Conservation (phyloP, 2,113 vertebrate species). For the Ammodytes marinus region DNA sequence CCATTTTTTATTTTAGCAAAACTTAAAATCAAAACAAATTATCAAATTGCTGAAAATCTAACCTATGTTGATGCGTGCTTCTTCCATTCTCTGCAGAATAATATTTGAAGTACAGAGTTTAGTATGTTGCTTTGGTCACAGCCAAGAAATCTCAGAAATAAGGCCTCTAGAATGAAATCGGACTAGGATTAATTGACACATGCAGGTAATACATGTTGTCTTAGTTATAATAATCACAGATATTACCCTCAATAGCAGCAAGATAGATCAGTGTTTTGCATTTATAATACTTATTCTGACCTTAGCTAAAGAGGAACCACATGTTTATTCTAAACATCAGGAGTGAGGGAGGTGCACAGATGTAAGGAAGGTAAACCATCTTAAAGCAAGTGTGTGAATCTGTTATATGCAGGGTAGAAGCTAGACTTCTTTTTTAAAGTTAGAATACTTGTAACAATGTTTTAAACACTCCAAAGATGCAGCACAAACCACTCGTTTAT, state of each 20-base stretch:
- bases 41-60: not conserved
- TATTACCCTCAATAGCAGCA: not conserved
- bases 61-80: not conserved
- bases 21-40: not conserved
- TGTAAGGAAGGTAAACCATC: not conserved
- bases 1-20: not conserved
- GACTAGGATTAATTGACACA: slow-evolving; percentile 46
- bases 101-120: slow-evolving; percentile 20
- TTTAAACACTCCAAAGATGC: not conserved
- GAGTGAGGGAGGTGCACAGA: not conserved
- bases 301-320: not conserved
- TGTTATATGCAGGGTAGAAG: not conserved
- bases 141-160: slow-evolving; percentile 42
- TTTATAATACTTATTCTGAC: not conserved
- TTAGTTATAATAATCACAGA: too few species aligned
- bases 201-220: slow-evolving; percentile 13
- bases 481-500: not conserved
- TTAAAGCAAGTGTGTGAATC: slow-evolving; percentile 5
- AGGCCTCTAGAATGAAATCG: slow-evolving; percentile 47
- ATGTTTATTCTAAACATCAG: not conserved
- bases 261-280: not conserved
- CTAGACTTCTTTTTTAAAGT: not conserved
- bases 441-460: not conserved
- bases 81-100: not conserved
- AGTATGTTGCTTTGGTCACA: not conserved